Conservation (phyloP, 2,113 vertebrate species). For the Cariama cristata region DNA sequence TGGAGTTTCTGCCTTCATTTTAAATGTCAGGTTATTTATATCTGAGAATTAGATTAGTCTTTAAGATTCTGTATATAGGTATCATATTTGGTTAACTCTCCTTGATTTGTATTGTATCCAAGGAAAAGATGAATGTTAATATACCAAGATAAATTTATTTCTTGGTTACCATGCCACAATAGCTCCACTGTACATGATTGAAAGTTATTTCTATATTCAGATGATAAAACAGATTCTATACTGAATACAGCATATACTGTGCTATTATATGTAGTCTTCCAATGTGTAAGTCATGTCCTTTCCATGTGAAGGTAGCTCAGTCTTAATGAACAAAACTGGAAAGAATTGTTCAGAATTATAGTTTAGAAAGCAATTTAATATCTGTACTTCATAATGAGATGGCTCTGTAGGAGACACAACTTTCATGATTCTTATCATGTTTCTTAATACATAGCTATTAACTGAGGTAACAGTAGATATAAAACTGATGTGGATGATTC, state of each 20-base stretch:
- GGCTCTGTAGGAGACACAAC: conserved; percentile 27
- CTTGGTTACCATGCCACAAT: not conserved
- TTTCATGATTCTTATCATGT: not conserved
- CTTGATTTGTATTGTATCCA: not conserved
- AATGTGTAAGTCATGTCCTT: not conserved
- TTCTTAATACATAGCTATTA: conserved; percentile 15
- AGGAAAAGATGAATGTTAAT: not conserved
- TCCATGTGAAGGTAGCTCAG: not conserved
- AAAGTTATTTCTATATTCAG: not conserved
- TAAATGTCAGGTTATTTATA: not conserved
- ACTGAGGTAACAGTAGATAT: not conserved
- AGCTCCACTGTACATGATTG: not conserved
- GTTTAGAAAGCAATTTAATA: conserved; percentile 5
- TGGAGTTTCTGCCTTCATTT: not conserved
- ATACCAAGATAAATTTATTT: not conserved
- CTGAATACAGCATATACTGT: not conserved
- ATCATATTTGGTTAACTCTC: not conserved
- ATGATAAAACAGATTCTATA: not conserved
- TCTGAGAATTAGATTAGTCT: not conserved
- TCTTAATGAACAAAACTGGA: not conserved
- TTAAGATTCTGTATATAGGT: not conserved
- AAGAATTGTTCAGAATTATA: not conserved
- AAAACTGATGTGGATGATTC: conserved; percentile 5
- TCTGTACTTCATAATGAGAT: not conserved
- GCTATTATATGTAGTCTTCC: not conserved